Evolutionary conservation across 2,797 vertebrate genomes (phyloP), one percentile per base, ranked within the genome.

Genomic region (Threskiornis aethiopicus): DNA sequence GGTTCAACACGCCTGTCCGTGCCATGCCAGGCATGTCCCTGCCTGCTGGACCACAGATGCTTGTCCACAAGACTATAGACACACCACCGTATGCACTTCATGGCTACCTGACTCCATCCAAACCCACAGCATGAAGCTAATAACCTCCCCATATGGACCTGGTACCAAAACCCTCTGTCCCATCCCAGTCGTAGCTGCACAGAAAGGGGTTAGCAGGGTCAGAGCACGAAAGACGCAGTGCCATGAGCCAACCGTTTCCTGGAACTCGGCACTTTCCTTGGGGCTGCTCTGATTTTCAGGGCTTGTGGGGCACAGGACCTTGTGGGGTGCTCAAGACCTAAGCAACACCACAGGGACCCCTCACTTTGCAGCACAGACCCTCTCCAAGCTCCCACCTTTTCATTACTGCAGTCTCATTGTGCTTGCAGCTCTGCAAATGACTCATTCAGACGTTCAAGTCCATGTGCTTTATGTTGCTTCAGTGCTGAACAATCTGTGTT

Each of bases 351-450:
- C 37, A 73, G 55, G 59, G 44, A 70, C n/a, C 7, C 31, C 37
- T 87, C 2, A 2, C 52, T 88, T 91, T 37, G 41, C 76, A 71
- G 52, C 67, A 91, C 1, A 0, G 31, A 41, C n/a, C 10, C 6
- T 46, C 49, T 88, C 83, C 6, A 3, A 47, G 51, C 75, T 87
- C 55, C 75, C 41, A 44, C 70, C 54, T 90, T 51, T 83, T 83
- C 81, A 35, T 76, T n/a, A 39, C 59, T 80, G 87, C 79, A 70
- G 59, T 72, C 85, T 93, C 79, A 84, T 54, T 85, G 87, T 91
- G 78, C 71, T 85, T 82, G 66, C 64, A 89, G 89, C 62, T 95
- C 84, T 78, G n/a, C 70, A 81, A 83, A 77, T 94, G 94, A 96
- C 89, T 97, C 96, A 97, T 76, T 46, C 81, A 87, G 84, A 66